A percentile compares a stretch with the other conserved stretches of the same genome.
Conservation (phyloP, 2,113 vertebrate genomes). For the Cervus canadensis region DNA sequence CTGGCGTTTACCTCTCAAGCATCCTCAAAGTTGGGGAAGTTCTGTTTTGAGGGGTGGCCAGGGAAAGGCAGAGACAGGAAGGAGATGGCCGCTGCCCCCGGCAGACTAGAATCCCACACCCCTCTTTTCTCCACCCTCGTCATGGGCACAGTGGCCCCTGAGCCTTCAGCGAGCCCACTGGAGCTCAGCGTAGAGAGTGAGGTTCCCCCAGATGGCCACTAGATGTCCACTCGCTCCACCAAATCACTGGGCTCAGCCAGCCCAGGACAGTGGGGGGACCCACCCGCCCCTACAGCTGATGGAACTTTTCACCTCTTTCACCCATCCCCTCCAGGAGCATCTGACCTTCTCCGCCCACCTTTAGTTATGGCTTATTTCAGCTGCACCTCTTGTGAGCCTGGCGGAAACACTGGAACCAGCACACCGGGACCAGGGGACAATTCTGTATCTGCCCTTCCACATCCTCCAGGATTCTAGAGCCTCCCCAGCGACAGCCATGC, state of each 20-base stretch:
- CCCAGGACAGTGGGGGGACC: no score
- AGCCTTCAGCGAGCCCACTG: neutral
- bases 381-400: neutral
- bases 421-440: accelerated
- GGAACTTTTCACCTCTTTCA: accelerated
- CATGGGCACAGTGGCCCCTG: neutral
- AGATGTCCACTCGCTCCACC: constrained; percentile 41
- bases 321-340: neutral
- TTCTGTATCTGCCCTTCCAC: accelerated
- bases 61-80: neutral
- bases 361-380: no score
- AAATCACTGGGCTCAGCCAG: neutral
- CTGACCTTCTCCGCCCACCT: neutral
- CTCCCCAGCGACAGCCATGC: neutral
- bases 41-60: neutral
- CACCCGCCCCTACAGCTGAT: neutral
- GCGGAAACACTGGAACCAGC: accelerated
- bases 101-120: no score
- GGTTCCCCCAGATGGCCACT: constrained; percentile 15
- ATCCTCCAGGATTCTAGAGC: neutral
- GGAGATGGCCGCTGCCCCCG: neutral
- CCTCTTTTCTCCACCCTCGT: neutral
- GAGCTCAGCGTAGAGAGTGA: neutral
- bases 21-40: neutral
- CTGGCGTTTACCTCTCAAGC: neutral